phyloP scores from a whole-genome alignment of 1,140 invertebrate genomes.

The Reticulitermes speratus region DNA sequence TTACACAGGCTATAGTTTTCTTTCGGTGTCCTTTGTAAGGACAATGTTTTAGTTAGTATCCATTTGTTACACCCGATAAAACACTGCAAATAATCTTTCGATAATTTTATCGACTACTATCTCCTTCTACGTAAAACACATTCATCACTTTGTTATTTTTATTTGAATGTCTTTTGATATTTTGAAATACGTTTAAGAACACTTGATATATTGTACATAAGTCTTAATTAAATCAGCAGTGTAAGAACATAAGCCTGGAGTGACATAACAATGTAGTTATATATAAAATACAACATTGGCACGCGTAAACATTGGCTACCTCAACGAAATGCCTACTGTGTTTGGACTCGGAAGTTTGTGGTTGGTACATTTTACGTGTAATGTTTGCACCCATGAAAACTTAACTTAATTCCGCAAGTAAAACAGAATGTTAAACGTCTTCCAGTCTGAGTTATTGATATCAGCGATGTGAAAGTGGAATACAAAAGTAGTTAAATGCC shows the following conservation, averaged over 20 bases:
- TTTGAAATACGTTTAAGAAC: not conserved
- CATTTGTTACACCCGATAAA: not conserved
- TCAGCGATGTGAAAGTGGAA: too few relatives aligned
- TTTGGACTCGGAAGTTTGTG: not conserved
- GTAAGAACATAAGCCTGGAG: not conserved
- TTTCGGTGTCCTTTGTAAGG: not conserved
- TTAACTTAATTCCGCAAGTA: too few relatives aligned
- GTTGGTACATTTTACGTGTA: too few relatives aligned
- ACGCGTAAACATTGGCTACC: not conserved
- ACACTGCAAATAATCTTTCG: not conserved
- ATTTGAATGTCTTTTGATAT: not conserved
- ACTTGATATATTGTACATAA: not conserved
- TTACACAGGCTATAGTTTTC: not conserved
- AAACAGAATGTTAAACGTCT: too few relatives aligned
- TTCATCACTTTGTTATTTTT: not conserved
- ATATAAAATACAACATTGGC: not conserved
- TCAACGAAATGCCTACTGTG: not conserved
- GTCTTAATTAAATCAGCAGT: not conserved
- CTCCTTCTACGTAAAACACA: not conserved
- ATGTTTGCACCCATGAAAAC: too few relatives aligned
- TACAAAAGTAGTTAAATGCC: too few relatives aligned
- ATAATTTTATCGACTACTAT: not conserved
- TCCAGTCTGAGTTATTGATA: too few relatives aligned
- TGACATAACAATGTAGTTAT: too few relatives aligned
- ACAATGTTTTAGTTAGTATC: not conserved